Percentiles rank a stretch among this genome's conserved stretches.
Evolutionary conservation across 2,113 vertebrate genomes (phyloP).

Genomic region (Equus quagga): DNA sequence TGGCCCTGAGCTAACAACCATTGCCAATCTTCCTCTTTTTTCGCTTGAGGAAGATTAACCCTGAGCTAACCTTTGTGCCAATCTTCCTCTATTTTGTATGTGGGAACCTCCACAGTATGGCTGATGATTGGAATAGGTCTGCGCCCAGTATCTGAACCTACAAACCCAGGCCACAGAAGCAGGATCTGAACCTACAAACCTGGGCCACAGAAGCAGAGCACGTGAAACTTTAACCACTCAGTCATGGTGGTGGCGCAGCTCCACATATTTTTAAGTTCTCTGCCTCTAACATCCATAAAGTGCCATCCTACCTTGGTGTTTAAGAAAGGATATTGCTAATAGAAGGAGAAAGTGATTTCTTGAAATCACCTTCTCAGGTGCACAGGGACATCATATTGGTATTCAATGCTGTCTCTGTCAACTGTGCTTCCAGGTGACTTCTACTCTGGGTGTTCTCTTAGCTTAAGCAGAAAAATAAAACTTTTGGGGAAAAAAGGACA

Average conservation of each 20-base stretch:
- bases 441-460: not conserved
- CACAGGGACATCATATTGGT: not conserved
- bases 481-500: fast-evolving
- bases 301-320: not conserved
- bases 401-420: not conserved
- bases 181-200: no score
- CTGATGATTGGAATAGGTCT: no score
- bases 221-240: no score
- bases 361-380: not conserved
- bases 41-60: no score
- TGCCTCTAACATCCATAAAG: not conserved
- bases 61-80: no score
- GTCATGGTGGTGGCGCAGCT: not conserved
- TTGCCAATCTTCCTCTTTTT: no score
- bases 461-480: not conserved
- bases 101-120: no score
- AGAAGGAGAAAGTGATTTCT: not conserved
- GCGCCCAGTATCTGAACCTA: no score
- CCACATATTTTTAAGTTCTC: not conserved
- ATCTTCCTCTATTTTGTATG: no score
- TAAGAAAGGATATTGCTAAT: not conserved
- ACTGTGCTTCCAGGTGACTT: not conserved
- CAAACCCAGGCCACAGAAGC: no score
- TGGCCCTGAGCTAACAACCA: no score
- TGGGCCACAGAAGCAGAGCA: no score